Evolutionary conservation across 2,113 vertebrate species (phyloP), one percentile per base, ranked within the genome.

Genomic region (Aplodontia rufa): DNA sequence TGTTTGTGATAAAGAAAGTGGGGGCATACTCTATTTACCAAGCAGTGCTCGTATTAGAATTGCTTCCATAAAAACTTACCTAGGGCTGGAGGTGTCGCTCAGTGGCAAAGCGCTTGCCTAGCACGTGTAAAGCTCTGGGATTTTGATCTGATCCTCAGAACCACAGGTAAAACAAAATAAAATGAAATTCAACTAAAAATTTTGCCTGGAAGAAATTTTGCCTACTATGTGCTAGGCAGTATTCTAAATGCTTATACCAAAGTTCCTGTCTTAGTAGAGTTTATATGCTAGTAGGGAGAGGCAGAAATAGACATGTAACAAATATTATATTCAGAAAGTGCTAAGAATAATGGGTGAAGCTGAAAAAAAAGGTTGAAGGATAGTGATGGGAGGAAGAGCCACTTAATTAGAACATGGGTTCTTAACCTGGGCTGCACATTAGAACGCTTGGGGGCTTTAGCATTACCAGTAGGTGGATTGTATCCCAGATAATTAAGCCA

Each of bases 171-270:
- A 28, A 60, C 58, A 58, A 58, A 58, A 58, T 9, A 58, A 26
- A 58, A 58, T 8, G 26, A 58, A 60, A 60, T 26, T 60, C 58
- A 60, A 60, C 9, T 60, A 68, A 68, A 68, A 68, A 3, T 35
- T 68, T n/a, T 35, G 45, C 55, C 53, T 76, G 60, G 47, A 97
- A 64, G 76, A 83, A 90, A 88, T 91, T 45, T 69, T 35, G 76
- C 47, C 47, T 75, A 37, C 40, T 72, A 5, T 16, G 28, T 92
- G 51, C 75, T 22, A 58, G 55, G 13, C 24, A n/a, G 62, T n/a
- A 8, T 95, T 95, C 69, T 93, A 66, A 78, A 28, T 58, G 22
- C 26, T 20, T 75, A 12, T 28, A 90, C 13, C 58, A 64, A 86
- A 81, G 78, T 71, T 58, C 35, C 37, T 90, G 84, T 75, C 35